phyloP scores from a whole-genome alignment of 2,113 vertebrate species.

The Naja naja region DNA sequence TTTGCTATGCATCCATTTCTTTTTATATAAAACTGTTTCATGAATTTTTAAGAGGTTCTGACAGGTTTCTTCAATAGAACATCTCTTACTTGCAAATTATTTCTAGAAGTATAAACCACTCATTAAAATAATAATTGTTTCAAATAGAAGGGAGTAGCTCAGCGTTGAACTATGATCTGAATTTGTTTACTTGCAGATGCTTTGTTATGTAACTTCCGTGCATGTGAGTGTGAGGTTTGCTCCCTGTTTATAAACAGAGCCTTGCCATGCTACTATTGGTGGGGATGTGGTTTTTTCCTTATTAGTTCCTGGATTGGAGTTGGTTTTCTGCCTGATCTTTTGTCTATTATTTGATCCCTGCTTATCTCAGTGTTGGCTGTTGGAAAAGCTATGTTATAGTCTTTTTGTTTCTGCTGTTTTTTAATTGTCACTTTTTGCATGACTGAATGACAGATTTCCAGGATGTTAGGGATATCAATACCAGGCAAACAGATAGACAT shows the following conservation, averaged over 20 bases:
- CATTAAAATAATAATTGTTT: background rate
- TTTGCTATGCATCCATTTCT: background rate
- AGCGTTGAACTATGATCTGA: background rate
- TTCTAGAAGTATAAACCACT: background rate
- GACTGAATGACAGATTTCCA: background rate
- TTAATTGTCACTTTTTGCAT: background rate
- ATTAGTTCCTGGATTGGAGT: background rate
- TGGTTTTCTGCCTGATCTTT: background rate
- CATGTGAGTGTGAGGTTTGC: background rate
- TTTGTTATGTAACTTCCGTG: background rate
- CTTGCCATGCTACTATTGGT: background rate
- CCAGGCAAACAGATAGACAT: background rate
- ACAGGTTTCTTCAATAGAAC: background rate
- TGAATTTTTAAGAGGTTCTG: background rate
- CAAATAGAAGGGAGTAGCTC: background rate
- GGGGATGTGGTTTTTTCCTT: background rate
- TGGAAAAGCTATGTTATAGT: background rate
- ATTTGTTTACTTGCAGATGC: background rate
- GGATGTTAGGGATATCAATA: background rate
- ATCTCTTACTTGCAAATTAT: background rate
- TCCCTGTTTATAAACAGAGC: background rate
- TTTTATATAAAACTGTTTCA: background rate
- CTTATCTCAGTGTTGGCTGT: background rate
- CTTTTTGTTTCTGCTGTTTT: background rate
- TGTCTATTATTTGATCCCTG: background rate